Evolutionary conservation across 2,113 vertebrate genomes (phyloP), one percentile per base, ranked within the genome.

Genomic region (Microcebus murinus): DNA sequence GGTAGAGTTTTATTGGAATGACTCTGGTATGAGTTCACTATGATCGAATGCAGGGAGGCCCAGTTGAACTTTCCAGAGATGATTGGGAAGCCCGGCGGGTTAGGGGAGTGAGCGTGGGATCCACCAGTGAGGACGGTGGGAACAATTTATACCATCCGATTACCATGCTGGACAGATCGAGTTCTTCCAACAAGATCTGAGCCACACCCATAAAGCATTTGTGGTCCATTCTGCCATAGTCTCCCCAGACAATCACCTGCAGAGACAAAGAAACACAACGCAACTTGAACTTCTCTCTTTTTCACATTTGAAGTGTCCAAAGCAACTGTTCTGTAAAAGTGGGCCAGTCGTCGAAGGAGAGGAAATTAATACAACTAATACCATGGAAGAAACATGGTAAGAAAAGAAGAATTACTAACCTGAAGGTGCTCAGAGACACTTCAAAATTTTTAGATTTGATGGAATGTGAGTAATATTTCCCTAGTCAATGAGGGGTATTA

Each of bases 71-170:
- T 98, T 99, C 99, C 57, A 99, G 99, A 94, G 99, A 99, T 17
- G 99, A 99, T 96, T 99, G 99, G 97, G 99, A 99, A 98, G 99
- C 99, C 97, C 99, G 99, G 71, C 99, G 99, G 36, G 99, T 99
- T 87, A 99, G 97, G 90, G 99, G 99, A 95, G 99, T 99, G 91
- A 99, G 98, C 6, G 99, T 99, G 93, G 99, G 99, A 97, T 99
- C 99, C 98, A 99, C 99, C 98, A 99, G 97, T 1, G 99, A 99
- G 20, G 99, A 99, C 0, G 99, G 99, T 42, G 99, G 99, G 98
- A 99, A 99, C 97, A 99, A 98, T 98, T 99, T 99, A 98, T 99
- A 99, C 99, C 99, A 99, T 98, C 99, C 99, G 96, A 99, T 99
- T 96, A 99, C 99, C 98, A 99, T 99, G 97, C 99, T 99, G 97